Evolutionary conservation across 2,797 vertebrate genomes (phyloP), one percentile per base, ranked within the genome.

Genomic region (Peromyscus melanophrys): DNA sequence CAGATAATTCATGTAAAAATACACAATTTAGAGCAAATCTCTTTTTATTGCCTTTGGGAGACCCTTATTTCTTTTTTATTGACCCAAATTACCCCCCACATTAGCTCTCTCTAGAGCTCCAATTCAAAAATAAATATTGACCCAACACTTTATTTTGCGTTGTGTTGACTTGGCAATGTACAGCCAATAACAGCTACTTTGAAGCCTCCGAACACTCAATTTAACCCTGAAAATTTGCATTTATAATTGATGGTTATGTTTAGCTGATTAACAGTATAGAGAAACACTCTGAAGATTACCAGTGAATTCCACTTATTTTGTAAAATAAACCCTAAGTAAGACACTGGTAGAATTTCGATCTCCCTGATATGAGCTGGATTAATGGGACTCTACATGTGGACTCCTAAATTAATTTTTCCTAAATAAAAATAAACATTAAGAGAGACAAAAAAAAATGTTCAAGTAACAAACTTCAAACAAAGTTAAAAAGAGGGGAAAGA

Each of bases 181-280:
- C 96, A 97, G 95, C 94, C 97, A 97, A 97, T 98, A 95, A 97
- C 96, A 98, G 97, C 97, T 96, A 96, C 94, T 93, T 94, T 69
- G 92, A 92, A 97, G 92, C 91, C 82, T 97, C 89, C 85, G 96
- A 98, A 96, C 96, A 97, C 92, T 97, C 97, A 95, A 97, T 98
- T 98, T 97, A 97, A 98, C 97, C 94, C 97, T 97, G 94, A 96
- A 96, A 96, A 98, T 97, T 97, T 97, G 96, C 97, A 97, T 97
- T 98, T 98, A 98, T 97, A 98, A 97, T 97, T 98, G 94, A 97
- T 97, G 97, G 91, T 97, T 98, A 96, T 97, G 95, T 97, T 97
- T 97, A 97, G 92, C 97, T 97, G 96, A 97, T 98, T 97, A 97
- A 97, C 96, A 98, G 96, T 98, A 97, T 96, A 97, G 97, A 98